Percentiles rank a stretch among this genome's conserved stretches.
Evolutionary conservation across 2,113 vertebrate species (phyloP).

Genomic region (Tragelaphus scriptus): DNA sequence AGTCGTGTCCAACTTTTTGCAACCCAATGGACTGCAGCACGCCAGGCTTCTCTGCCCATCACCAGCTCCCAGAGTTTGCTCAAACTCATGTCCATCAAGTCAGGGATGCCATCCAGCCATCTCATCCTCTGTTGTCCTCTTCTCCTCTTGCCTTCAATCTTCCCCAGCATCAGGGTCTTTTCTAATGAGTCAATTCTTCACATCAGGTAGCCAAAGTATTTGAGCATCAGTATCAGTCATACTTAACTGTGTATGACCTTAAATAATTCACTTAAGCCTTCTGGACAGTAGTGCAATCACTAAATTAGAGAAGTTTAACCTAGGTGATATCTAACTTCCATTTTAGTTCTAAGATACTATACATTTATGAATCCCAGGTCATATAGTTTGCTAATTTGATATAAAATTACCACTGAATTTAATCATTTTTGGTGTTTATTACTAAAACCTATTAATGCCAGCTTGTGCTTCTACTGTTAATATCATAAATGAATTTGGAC

Average conservation of each 20-base stretch:
- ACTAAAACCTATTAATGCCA: not conserved
- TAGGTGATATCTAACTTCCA: not conserved
- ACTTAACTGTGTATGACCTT: not conserved
- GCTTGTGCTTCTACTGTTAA: not conserved
- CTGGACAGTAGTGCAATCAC: not conserved
- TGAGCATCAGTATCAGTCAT: not conserved
- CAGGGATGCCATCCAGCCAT: not conserved
- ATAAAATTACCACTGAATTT: not conserved
- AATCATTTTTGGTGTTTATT: not conserved
- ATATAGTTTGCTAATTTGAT: not conserved
- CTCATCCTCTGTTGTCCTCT: not conserved
- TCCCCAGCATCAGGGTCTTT: not conserved
- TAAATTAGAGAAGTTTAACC: not conserved
- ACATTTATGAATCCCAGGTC: not conserved
- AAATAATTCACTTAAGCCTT: not conserved
- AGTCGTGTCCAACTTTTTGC: not conserved
- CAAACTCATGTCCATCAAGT: not conserved
- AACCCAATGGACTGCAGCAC: not conserved
- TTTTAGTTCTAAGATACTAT: not conserved
- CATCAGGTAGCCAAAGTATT: not conserved
- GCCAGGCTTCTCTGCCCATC: not conserved
- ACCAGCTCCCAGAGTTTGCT: not conserved
- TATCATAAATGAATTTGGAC: not conserved
- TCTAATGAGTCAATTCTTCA: fast-evolving
- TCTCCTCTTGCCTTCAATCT: not conserved